phyloP scores from a whole-genome alignment of 2,797 vertebrate genomes.

The Myripristis jacobus region DNA sequence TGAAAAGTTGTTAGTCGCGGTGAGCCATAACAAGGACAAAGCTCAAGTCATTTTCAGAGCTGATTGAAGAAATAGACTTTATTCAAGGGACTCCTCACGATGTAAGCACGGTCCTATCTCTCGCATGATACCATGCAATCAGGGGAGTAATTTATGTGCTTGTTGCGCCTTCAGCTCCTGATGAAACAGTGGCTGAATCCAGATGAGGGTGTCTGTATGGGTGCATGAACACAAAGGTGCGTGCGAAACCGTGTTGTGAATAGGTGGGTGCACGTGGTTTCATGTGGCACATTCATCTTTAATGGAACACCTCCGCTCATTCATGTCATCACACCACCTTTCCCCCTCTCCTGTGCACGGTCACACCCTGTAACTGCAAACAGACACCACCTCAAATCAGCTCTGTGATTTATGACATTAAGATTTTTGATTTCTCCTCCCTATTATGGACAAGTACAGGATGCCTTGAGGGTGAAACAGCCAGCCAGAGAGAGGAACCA shows the following conservation, averaged over 20 bases:
- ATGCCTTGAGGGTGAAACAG: background rate
- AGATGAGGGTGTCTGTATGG: constrained; percentile 16
- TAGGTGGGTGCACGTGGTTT: constrained; percentile 17
- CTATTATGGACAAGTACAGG: background rate
- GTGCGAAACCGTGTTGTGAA: background rate
- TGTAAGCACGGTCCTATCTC: constrained; percentile 21
- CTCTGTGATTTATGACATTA: constrained; percentile 27
- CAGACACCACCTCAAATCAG: constrained; percentile 1
- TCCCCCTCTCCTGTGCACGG: constrained; percentile 5
- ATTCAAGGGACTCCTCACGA: constrained; percentile 13
- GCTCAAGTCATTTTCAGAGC: constrained; percentile 6
- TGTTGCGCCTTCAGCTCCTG: constrained; percentile 29
- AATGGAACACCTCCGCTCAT: constrained; percentile 11
- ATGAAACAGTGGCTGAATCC: constrained; percentile 40
- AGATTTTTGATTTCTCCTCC: constrained; percentile 4
- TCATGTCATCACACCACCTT: background rate
- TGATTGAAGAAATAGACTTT: constrained; percentile 8
- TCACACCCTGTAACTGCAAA: constrained; percentile 32
- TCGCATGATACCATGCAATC: constrained; percentile 2
- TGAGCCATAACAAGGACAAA: background rate
- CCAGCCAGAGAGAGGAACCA: constrained; percentile 6
- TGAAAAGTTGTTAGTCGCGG: constrained; percentile 9
- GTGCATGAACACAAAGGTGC: background rate
- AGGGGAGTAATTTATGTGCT: constrained; percentile 26
- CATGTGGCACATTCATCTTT: constrained; percentile 40